Conservation (phyloP, 2,888 invertebrate genomes). For the Galerucella nymphaeae region DNA sequence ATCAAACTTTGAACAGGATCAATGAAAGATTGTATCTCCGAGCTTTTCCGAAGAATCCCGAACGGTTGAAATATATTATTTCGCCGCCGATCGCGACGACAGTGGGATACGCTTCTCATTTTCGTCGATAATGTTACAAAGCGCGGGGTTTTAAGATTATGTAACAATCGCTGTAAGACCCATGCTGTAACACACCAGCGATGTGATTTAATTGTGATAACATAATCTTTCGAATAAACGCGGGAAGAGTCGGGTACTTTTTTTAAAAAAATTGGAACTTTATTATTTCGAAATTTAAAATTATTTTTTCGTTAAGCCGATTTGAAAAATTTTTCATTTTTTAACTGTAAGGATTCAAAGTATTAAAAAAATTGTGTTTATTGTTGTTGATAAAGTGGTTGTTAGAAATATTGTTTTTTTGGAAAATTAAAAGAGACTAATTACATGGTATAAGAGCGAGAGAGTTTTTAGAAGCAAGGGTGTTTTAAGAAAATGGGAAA, state of each 20-base stretch:
- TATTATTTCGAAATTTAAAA: neutral
- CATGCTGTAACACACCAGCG: constrained; percentile 38
- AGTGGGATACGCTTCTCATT: constrained; percentile 47
- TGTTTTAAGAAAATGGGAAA: constrained; percentile 68
- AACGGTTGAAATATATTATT: constrained; percentile 48
- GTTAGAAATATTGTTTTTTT: neutral
- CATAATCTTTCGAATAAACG: constrained; percentile 39
- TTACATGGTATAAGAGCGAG: constrained; percentile 45
- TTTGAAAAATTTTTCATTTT: neutral
- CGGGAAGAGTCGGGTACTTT: constrained; percentile 34
- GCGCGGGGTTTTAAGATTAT: constrained; percentile 47
- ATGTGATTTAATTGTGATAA: constrained; percentile 47
- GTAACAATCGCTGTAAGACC: constrained; percentile 37
- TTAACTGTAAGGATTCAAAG: neutral
- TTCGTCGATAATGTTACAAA: constrained; percentile 55
- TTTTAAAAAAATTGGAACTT: neutral
- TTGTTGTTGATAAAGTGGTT: neutral
- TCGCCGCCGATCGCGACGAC: constrained; percentile 43
- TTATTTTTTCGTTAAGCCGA: neutral
- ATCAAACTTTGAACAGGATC: constrained; percentile 32
- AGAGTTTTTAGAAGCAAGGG: constrained; percentile 39
- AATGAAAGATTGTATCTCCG: constrained; percentile 36
- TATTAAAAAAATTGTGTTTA: neutral
- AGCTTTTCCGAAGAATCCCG: constrained; percentile 42
- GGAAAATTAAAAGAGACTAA: constrained; percentile 23